These are phyloP conservation scores for Ploceus nigricollis DNA, from an alignment of 2,113 vertebrate species.

Conservation along the genomic window DNA sequence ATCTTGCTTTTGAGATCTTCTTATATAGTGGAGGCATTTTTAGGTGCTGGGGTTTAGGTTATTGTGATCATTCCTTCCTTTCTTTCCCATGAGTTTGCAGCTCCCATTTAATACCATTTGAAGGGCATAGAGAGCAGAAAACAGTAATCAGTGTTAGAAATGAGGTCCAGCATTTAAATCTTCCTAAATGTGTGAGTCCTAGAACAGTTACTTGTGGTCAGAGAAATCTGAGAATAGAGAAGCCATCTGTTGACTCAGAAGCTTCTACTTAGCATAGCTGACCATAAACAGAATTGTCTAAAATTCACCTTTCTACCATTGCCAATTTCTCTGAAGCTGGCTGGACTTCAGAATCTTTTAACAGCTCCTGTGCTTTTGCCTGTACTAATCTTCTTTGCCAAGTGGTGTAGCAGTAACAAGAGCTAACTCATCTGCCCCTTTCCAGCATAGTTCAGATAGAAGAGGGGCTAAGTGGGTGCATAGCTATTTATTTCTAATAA, in stretches of 20 bases:
- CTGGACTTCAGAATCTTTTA: neutral
- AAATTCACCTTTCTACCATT: neutral
- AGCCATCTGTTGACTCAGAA: neutral
- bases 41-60: neutral
- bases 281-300: neutral
- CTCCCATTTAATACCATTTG: neutral
- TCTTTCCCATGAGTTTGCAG: neutral
- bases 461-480: neutral
- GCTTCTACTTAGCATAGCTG: neutral
- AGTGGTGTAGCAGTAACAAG: neutral
- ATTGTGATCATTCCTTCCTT: neutral
- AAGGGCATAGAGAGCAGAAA: neutral
- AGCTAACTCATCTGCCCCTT: neutral
- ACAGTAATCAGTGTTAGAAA: neutral
- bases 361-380: neutral
- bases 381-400: slow-evolving; percentile 1
- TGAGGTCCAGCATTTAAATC: neutral
- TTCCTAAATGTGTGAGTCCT: neutral
- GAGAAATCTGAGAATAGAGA: neutral
- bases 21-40: neutral
- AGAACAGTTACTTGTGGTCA: neutral
- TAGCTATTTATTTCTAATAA: neutral
- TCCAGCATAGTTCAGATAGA: neutral
- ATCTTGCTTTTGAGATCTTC: neutral
- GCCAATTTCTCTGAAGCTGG: neutral